Base-by-base conservation (phyloP, 2,888 invertebrate genomes). In the Geotrupes spiniger region DNA sequence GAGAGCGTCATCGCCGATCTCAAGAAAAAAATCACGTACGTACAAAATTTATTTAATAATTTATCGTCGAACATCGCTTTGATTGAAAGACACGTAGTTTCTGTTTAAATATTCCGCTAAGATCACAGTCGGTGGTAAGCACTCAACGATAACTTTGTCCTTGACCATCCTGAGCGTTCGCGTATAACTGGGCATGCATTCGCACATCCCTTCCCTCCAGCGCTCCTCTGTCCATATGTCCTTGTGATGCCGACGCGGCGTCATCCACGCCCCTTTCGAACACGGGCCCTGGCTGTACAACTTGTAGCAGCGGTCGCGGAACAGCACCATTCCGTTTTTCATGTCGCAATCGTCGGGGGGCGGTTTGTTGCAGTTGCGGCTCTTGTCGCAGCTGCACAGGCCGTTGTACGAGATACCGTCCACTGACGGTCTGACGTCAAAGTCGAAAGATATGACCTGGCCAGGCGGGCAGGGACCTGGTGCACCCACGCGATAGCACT, bases 351-450 rank as follows among this genome's bases (percentile, higher is more conserved):
- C 63, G 50, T 66, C 68, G 11, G 45, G 46, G 5, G 46, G 40
- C 33, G 53, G 55, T 29, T 59, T 59, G 15, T 49, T 49, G 43
- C 46, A 26, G 16, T 48, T 44, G 33, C 64, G 29, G 60, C 66
- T 56, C 52, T 63, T 51, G 31, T 61, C 64, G 63, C 91, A 91
- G 5, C 84, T 85, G 61, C 92, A 92, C 38, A 87, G 80, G 0
- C 91, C 92, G 59, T 89, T 87, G 68, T 89, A 89, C 37, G 89
- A 87, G 36, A 90, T 79, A 0, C 90, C 91, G 62, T 90, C 89
- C 1, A 89, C 64, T 0, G 89, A 87, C 0, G 89, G 88, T 1
- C 88, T 73, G 0, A 86, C 83, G 12, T 83, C 84, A 62, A 89
- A 86, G 73, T 92, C 91, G 67, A 89, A 92, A 0, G 89, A 82